Evolutionary conservation across 2,888 invertebrate genomes (phyloP), one percentile per base, ranked within the genome.

Genomic region (Iselma pallidipennis): DNA sequence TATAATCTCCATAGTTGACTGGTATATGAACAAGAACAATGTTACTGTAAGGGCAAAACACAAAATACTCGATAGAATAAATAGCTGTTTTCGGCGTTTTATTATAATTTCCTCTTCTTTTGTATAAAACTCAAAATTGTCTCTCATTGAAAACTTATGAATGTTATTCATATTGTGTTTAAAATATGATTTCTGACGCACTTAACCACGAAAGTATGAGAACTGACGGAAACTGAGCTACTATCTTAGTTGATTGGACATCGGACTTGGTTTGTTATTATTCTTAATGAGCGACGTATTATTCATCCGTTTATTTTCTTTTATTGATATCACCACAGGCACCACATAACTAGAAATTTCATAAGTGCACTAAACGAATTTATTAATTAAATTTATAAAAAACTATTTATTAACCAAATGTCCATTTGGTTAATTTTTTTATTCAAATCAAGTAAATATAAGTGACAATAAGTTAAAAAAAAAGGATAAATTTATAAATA

Each of bases 91-190:
- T 4, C 45, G 45, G 23, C 12, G 5, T 23, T 23, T 45, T 2
- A 23, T n/a, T 21, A 10, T 23, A 45, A 12, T 23, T 5, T 45
- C 21, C 10, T 21, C 9, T 23, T 45, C 12, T n/a, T 2, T 12
- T 45, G 12, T 12, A 21, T 12, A 45, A 45, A n/a, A 45, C 21
- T 45, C 4, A 1, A n/a, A 12, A 23, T 23, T 10, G 10, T 45
- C n/a, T 5, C 4, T 4, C 9, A 4, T 45, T 4, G 45, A 57
- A 57, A 61, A 61, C 58, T 60, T 60, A 49, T 59, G 33, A 56
- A 59, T 56, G 55, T 63, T 57, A 50, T 53, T 59, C 57, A 62
- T 66, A 55, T 57, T 61, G 57, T n/a, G n/a, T n/a, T n/a, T n/a
- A n/a, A n/a, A n/a, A n/a, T n/a, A n/a, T n/a, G n/a, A n/a, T n/a